phyloP scores from a whole-genome alignment of 2,888 invertebrate species.

The Plagodis dolabraria region DNA sequence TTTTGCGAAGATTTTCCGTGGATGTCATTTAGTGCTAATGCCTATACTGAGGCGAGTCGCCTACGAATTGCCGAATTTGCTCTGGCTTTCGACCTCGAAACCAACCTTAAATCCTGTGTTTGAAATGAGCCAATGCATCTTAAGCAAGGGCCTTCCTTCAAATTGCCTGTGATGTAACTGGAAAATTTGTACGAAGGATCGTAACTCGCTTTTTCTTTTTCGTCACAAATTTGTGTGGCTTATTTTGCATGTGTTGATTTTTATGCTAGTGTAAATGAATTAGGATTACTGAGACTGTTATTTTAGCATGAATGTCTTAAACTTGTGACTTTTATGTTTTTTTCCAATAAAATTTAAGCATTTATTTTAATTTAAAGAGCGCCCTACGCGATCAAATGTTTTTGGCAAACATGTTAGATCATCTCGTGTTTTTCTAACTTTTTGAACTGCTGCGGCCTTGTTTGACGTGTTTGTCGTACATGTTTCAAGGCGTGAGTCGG shows the following conservation, averaged over 20 bases:
- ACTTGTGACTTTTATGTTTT: constrained; percentile 15
- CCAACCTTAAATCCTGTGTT: constrained; percentile 75
- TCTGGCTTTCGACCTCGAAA: constrained; percentile 62
- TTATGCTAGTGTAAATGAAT: constrained; percentile 29
- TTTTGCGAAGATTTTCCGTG: constrained; percentile 74
- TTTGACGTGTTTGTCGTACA: no score
- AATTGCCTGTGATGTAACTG: constrained; percentile 67
- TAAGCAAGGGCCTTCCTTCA: constrained; percentile 73
- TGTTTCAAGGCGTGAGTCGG: no score
- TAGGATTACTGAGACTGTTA: constrained; percentile 27
- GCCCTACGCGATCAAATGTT: no score
- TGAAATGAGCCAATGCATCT: constrained; percentile 82
- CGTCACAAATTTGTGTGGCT: constrained; percentile 45
- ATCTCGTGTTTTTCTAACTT: no score
- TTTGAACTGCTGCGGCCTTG: no score
- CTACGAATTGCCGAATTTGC: constrained; percentile 80
- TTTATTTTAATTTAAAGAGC: no score
- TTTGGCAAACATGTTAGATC: no score
- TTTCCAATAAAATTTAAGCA: no score
- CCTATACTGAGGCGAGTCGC: constrained; percentile 73
- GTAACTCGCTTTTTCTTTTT: constrained; percentile 45
- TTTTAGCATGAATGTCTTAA: constrained; percentile 6
- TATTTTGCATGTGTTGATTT: constrained; percentile 37
- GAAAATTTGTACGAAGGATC: constrained; percentile 49
- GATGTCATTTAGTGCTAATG: constrained; percentile 84